Evolutionary conservation across 1,140 invertebrate genomes (phyloP).

Genomic region (Diabrotica virgifera): DNA sequence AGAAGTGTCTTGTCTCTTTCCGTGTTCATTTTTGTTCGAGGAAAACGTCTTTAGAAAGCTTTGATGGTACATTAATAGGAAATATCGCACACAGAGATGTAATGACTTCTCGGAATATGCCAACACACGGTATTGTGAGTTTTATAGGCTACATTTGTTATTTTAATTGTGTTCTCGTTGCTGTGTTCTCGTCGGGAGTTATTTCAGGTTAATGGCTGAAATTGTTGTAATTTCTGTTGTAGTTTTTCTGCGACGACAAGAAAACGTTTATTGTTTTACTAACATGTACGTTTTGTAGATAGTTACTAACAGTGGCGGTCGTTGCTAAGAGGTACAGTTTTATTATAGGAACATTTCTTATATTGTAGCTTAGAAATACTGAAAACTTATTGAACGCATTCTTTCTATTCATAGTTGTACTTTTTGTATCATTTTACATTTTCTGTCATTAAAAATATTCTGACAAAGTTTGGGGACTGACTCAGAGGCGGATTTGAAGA

Average conservation of each 20-base stretch:
- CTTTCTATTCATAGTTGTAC: no score
- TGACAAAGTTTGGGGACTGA: no score
- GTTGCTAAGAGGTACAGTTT: no score
- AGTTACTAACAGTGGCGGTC: no score
- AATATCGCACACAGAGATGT: background rate
- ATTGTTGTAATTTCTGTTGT: background rate
- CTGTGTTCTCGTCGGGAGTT: background rate
- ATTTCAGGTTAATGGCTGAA: background rate
- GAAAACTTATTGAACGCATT: no score
- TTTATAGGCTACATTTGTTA: background rate
- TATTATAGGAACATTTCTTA: no score
- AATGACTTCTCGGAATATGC: background rate
- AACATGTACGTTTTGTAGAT: background rate
- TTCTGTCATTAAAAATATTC: no score
- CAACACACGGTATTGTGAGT: background rate
- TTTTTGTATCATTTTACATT: no score
- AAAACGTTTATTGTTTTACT: background rate
- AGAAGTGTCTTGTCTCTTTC: background rate
- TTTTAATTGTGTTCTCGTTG: background rate
- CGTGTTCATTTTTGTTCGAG: background rate
- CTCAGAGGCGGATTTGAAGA: no score
- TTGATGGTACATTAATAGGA: background rate
- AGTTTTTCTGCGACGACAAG: no score
- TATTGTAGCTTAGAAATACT: no score
- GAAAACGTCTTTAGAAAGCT: background rate